Conservation (phyloP, 1,140 invertebrate species). For the Manduca sexta region DNA sequence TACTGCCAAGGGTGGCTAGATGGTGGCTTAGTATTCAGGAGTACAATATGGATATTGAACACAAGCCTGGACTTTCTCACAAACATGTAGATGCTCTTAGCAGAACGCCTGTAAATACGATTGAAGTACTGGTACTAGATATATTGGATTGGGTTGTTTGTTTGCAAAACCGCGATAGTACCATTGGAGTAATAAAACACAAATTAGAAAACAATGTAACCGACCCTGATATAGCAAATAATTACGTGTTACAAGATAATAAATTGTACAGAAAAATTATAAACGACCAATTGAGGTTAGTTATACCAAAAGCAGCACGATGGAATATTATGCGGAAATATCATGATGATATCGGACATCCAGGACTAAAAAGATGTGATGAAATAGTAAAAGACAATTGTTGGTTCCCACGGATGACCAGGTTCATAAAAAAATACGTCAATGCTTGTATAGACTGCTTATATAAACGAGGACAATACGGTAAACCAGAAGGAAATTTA, state of each 20-base stretch:
- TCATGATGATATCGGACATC: conserved; percentile 29
- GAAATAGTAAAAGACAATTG: conserved; percentile 24
- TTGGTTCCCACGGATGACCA: conserved; percentile 30
- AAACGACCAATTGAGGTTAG: conserved; percentile 21
- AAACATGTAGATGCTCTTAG: background rate
- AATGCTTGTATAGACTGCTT: conserved; percentile 25
- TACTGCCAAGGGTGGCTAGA: conserved; percentile 31
- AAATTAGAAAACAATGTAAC: conserved; percentile 9
- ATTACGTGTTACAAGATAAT: conserved; percentile 19
- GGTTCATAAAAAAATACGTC: conserved; percentile 27
- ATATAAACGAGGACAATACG: conserved; percentile 19
- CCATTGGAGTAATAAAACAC: conserved; percentile 10
- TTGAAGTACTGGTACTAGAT: conserved; percentile 19
- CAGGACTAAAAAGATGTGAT: conserved; percentile 19
- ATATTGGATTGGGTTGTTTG: conserved; percentile 24
- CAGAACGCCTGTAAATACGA: conserved; percentile 20
- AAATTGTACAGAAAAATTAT: conserved; percentile 25
- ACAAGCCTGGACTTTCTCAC: conserved; percentile 24
- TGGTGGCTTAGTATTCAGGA: conserved; percentile 44
- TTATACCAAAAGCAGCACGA: conserved; percentile 27
- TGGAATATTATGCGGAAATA: conserved; percentile 27
- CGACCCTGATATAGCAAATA: conserved; percentile 12
- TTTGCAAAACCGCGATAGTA: conserved; percentile 24
- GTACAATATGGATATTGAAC: conserved; percentile 32
- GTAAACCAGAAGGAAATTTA: conserved; percentile 24